phyloP scores from a whole-genome alignment of 2,888 invertebrate genomes.

The Drosophila paranaensis region DNA sequence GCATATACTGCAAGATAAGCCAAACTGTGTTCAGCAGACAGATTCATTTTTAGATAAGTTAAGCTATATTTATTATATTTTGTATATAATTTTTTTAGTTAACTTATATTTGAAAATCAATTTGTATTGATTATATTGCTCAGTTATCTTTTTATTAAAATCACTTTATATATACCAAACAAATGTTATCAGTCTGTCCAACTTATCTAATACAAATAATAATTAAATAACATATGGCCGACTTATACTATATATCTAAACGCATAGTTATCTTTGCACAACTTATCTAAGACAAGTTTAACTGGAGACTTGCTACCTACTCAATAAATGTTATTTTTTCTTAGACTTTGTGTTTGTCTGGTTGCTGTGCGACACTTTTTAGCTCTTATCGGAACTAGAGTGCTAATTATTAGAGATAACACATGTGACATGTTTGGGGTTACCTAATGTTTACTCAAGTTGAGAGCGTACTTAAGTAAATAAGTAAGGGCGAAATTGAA shows the following conservation, averaged over 20 bases:
- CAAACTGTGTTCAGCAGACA: background rate
- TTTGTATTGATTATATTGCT: no score
- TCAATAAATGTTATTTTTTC: background rate
- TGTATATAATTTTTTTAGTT: background rate
- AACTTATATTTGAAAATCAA: no score
- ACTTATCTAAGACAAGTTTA: background rate
- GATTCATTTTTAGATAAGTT: background rate
- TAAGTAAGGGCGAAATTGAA: slow-evolving; percentile 19
- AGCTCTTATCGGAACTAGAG: slow-evolving; percentile 31
- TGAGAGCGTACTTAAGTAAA: slow-evolving; percentile 20
- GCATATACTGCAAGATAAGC: background rate
- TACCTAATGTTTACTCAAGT: slow-evolving; percentile 44
- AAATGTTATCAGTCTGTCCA: background rate
- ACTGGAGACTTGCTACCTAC: slow-evolving; percentile 4
- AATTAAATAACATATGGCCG: background rate
- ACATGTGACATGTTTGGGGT: slow-evolving; percentile 36
- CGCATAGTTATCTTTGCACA: background rate
- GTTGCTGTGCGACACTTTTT: slow-evolving; percentile 30
- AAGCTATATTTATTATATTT: background rate
- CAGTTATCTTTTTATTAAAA: background rate
- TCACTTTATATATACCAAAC: background rate
- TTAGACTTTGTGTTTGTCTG: background rate
- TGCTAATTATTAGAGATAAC: slow-evolving; percentile 33
- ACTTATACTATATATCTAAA: slow-evolving; percentile 1
- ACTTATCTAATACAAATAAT: slow-evolving; percentile 5